Base-by-base conservation (phyloP, 2,113 vertebrate genomes). In the Podiceps cristatus region DNA sequence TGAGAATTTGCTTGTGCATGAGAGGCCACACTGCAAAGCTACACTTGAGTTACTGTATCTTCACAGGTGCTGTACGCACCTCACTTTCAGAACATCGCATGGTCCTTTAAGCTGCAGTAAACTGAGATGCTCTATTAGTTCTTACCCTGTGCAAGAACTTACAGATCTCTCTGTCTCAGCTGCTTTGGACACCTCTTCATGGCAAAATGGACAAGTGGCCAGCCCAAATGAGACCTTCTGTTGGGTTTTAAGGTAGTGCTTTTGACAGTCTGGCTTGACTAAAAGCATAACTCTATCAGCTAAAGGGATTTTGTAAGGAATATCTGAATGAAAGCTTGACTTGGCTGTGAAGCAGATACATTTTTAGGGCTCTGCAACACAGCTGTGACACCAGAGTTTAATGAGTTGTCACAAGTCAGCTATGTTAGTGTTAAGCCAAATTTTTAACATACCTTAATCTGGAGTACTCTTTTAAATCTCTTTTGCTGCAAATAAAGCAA, bases 361-460 rank as follows among this genome's bases (percentile, higher is more conserved):
- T 73, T 87, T 93, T 73, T 93, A 87, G 72, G 68, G 45, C 35
- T 91, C 83, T 72, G 69, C 60, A 93, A 84, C 62, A 89, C 56
- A 80, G 37, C n/a, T 76, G 52, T 63, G 29, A 62, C n/a, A 73
- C n/a, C 66, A 75, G 64, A 47, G 58, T 86, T 75, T 75, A 82
- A 86, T 56, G 44, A 90, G 6, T 79, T 88, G 37, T 62, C 72
- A 31, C 60, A n/a, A 35, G 18, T 53, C 24, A 50, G 18, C 42
- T 63, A 72, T 0, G 0, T 58, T 74, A 59, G 47, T 7, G 13
- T 62, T 62, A 59, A 68, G 56, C 18, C 62, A 75, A 67, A 78
- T 29, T 90, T 90, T 87, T 58, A 58, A 82, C 8, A 18, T 42
- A 9, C 37, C 75, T 17, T 81, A 78, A 85, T 78, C 28, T 28